phyloP scores from a whole-genome alignment of 2,113 vertebrate species.

The Osmerus mordax region DNA sequence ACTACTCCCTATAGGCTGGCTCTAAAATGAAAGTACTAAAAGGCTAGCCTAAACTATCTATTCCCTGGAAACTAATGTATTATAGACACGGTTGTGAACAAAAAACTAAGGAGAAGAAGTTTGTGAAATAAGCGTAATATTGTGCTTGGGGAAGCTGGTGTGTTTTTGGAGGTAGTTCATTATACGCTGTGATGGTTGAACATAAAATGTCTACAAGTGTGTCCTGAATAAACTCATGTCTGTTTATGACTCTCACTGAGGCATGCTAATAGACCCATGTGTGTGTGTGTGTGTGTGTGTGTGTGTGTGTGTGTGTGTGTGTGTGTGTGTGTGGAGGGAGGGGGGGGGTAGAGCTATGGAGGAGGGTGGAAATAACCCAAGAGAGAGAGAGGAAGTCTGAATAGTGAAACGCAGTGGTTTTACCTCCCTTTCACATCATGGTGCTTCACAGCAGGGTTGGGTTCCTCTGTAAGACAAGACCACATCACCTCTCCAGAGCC shows the following conservation, averaged over 20 bases:
- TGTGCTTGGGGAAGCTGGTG: slow-evolving; percentile 13
- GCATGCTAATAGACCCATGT: slow-evolving; percentile 34
- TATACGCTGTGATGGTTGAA: slow-evolving; percentile 32
- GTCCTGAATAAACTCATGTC: slow-evolving; percentile 35
- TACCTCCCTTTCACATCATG: too few relatives aligned
- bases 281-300: slow-evolving; percentile 13
- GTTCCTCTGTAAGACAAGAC: too few relatives aligned
- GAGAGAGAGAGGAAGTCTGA: not conserved
- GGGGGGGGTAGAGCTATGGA: not conserved
- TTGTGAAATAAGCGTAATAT: slow-evolving; percentile 5
- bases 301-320: not conserved
- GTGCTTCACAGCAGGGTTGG: too few relatives aligned
- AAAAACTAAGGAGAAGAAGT: slow-evolving; percentile 1
- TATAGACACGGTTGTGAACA: not conserved
- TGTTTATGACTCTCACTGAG: slow-evolving; percentile 45
- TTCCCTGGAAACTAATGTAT: not conserved
- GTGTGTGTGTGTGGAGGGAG: not conserved
- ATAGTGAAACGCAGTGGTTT: too few relatives aligned
- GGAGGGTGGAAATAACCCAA: not conserved
- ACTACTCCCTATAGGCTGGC: not conserved
- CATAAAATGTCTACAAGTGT: slow-evolving; percentile 41
- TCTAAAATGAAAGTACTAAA: not conserved
- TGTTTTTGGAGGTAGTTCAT: slow-evolving; percentile 32
- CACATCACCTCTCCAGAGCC: too few relatives aligned
- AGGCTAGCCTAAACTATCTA: not conserved